Evolutionary conservation across 1,140 invertebrate species (phyloP).

Genomic region (Oscheius sp.): DNA sequence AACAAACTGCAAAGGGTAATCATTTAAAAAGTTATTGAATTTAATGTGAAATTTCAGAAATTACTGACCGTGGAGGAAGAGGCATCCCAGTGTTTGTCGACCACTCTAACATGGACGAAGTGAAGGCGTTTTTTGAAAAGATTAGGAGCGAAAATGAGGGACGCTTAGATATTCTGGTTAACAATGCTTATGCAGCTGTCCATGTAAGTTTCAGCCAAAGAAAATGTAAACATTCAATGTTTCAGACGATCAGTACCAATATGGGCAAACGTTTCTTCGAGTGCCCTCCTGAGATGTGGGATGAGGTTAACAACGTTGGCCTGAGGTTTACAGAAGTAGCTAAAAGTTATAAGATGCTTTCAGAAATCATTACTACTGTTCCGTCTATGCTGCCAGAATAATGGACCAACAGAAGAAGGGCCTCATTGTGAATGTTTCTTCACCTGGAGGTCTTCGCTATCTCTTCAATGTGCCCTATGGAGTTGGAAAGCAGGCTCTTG

Average conservation of each 20-base stretch:
- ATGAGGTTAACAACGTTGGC: slow-evolving; percentile 64
- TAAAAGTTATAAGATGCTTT: too few species aligned
- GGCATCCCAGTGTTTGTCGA: slow-evolving; percentile 63
- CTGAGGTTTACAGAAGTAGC: too few species aligned
- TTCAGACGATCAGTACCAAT: slow-evolving; percentile 45
- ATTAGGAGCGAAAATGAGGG: slow-evolving; percentile 63
- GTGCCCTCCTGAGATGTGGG: slow-evolving; percentile 57
- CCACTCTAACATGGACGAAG: slow-evolving; percentile 62
- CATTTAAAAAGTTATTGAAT: too few species aligned
- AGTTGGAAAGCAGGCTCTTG: slow-evolving; percentile 49
- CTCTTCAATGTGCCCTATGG: slow-evolving; percentile 63
- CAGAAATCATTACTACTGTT: slow-evolving; percentile 64
- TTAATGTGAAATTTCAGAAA: too few species aligned
- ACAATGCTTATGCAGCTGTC: slow-evolving; percentile 65
- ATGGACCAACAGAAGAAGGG: slow-evolving; percentile 63
- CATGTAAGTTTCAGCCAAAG: slow-evolving; percentile 11
- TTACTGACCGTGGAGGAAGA: slow-evolving; percentile 58
- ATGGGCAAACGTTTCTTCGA: slow-evolving; percentile 62
- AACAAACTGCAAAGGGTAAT: slow-evolving; percentile 26
- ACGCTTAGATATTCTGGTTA: slow-evolving; percentile 64
- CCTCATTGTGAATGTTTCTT: slow-evolving; percentile 64
- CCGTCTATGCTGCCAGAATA: slow-evolving; percentile 62
- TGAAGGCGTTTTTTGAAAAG: slow-evolving; percentile 62
- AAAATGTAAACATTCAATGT: background rate
- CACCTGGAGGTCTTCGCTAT: slow-evolving; percentile 63